Evolutionary conservation across 2,113 vertebrate species (phyloP).

Genomic region (Limnothrissa miodon): DNA sequence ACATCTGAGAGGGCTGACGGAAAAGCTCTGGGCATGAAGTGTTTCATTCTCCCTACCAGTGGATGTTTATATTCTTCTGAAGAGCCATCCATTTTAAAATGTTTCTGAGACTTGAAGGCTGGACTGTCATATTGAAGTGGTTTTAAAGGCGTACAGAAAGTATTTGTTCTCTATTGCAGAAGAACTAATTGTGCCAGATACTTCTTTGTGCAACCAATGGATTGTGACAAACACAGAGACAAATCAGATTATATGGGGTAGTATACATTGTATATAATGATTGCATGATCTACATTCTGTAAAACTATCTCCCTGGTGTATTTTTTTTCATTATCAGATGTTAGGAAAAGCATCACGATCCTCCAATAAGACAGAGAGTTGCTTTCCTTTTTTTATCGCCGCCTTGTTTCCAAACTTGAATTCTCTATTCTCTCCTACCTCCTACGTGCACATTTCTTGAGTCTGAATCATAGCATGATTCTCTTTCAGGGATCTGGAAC

Average conservation of each 20-base stretch:
- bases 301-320: conserved; percentile 53
- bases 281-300: conserved; percentile 50
- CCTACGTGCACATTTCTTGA: neutral
- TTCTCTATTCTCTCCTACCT: neutral
- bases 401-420: neutral
- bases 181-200: conserved; percentile 67
- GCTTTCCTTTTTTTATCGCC: neutral
- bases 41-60: conserved; percentile 34
- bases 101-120: conserved; percentile 55
- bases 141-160: conserved; percentile 61
- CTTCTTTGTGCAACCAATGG: conserved; percentile 55
- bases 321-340: conserved; percentile 59
- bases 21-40: neutral
- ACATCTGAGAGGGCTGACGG: neutral
- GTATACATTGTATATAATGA: conserved; percentile 55
- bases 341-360: conserved; percentile 52
- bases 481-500: conserved; percentile 7
- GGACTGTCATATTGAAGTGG: conserved; percentile 47
- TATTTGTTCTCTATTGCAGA: conserved; percentile 52
- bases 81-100: neutral
- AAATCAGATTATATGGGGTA: conserved; percentile 58
- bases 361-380: conserved; percentile 24
- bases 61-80: conserved; percentile 41
- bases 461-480: neutral
- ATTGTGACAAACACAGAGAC: conserved; percentile 10